phyloP scores from a whole-genome alignment of 2,113 vertebrate species.

The Raphicerus campestris region DNA sequence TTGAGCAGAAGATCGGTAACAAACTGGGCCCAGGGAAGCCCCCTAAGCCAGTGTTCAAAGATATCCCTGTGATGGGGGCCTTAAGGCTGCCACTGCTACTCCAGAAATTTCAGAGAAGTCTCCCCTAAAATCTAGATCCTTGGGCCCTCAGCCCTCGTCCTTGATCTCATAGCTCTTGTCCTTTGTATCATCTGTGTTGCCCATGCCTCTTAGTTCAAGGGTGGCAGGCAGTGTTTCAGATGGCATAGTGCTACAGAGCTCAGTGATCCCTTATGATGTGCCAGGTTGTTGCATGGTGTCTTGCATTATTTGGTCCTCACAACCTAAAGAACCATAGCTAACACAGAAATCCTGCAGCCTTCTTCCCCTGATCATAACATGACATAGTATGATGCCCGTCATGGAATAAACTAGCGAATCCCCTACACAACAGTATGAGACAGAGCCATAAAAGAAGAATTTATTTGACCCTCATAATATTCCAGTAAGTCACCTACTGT shows the following conservation, averaged over 20 bases:
- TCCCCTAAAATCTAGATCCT: too few species aligned
- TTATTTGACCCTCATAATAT: background rate
- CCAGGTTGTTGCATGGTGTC: background rate
- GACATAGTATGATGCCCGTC: background rate
- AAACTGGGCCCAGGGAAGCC: too few species aligned
- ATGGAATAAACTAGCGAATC: background rate
- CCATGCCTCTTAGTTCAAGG: rapidly evolving
- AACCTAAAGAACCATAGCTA: background rate
- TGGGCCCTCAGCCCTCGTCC: background rate
- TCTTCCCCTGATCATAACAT: background rate
- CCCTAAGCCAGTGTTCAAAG: background rate
- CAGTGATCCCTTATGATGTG: background rate
- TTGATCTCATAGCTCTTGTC: background rate
- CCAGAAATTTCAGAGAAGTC: background rate
- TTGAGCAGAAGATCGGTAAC: background rate
- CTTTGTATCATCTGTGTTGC: background rate
- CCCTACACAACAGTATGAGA: background rate
- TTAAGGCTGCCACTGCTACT: background rate
- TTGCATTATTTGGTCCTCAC: background rate
- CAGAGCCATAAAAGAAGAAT: background rate
- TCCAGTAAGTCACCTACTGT: background rate
- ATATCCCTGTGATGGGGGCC: background rate
- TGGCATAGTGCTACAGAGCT: background rate
- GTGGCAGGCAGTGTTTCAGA: background rate
- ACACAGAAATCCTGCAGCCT: background rate